A percentile compares a stretch with the other conserved stretches of the same genome.
Evolutionary conservation across 1,140 invertebrate genomes (phyloP).

Genomic region (Achatina immaculata): DNA sequence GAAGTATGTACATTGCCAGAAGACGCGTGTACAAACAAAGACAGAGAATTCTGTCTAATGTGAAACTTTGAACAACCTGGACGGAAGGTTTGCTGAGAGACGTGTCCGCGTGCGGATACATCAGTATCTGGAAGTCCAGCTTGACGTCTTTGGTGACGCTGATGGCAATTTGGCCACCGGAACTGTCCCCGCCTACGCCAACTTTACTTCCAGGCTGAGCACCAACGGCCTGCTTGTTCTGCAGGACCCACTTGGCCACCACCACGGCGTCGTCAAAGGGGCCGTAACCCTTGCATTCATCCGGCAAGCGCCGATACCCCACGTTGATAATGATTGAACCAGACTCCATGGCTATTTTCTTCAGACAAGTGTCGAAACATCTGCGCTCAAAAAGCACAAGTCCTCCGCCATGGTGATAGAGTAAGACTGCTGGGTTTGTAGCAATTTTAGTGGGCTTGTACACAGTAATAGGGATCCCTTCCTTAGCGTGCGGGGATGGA

Average conservation of each 20-base stretch:
- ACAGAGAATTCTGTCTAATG: no score
- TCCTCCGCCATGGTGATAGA: constrained; percentile 20
- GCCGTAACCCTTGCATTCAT: neutral
- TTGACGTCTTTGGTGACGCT: constrained; percentile 4
- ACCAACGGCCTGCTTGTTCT: constrained; percentile 8
- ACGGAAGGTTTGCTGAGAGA: neutral
- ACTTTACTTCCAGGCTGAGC: neutral
- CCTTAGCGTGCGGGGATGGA: neutral
- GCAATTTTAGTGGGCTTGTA: constrained; percentile 1
- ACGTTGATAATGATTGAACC: constrained; percentile 2
- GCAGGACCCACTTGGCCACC: constrained; percentile 22
- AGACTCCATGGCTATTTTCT: neutral
- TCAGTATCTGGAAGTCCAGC: constrained; percentile 11
- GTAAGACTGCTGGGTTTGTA: neutral
- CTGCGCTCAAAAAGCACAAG: neutral
- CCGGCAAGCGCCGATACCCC: constrained; percentile 3
- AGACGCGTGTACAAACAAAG: no score
- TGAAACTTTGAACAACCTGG: no score
- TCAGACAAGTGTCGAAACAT: neutral
- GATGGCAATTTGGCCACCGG: constrained; percentile 10
- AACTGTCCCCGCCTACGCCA: constrained; percentile 15
- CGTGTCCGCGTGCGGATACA: neutral
- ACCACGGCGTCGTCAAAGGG: constrained; percentile 3
- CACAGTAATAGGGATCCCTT: constrained; percentile 4
- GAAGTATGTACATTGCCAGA: no score